These are phyloP conservation scores for Morone saxatilis DNA, from an alignment of 2,113 vertebrate genomes.

Conservation along the genomic window DNA sequence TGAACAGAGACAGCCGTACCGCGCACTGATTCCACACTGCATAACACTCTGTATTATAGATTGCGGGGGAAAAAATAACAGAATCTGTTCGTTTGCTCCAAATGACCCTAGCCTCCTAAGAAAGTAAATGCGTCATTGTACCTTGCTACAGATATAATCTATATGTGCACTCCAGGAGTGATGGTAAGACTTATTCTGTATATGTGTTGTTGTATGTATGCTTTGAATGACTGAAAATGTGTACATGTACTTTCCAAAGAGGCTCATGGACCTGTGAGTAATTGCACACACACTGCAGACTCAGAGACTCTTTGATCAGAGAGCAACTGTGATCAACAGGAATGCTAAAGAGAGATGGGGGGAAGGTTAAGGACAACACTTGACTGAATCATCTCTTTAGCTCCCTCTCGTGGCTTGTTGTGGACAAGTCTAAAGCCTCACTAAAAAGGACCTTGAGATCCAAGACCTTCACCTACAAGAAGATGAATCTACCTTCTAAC, in stretches of 20 bases:
- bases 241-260: conserved; percentile 56
- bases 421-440: conserved; percentile 29
- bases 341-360: neutral
- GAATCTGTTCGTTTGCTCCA: too few relatives aligned
- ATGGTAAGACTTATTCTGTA: conserved; percentile 63
- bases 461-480: conserved; percentile 11
- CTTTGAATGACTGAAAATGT: conserved; percentile 24
- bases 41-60: too few relatives aligned
- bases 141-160: too few relatives aligned
- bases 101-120: too few relatives aligned
- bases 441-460: conserved; percentile 4
- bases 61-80: neutral
- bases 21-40: too few relatives aligned
- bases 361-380: neutral
- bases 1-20: neutral
- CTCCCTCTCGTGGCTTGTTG: conserved; percentile 82
- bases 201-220: neutral
- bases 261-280: conserved; percentile 62
- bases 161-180: too few relatives aligned
- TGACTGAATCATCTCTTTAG: conserved; percentile 32
- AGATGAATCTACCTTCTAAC: conserved; percentile 26
- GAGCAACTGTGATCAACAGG: conserved; percentile 17
- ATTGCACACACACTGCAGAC: conserved; percentile 28
- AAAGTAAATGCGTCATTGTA: too few relatives aligned
- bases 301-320: conserved; percentile 31